Evolutionary conservation across 2,797 vertebrate genomes (phyloP).

Genomic region (Apogon talboti): DNA sequence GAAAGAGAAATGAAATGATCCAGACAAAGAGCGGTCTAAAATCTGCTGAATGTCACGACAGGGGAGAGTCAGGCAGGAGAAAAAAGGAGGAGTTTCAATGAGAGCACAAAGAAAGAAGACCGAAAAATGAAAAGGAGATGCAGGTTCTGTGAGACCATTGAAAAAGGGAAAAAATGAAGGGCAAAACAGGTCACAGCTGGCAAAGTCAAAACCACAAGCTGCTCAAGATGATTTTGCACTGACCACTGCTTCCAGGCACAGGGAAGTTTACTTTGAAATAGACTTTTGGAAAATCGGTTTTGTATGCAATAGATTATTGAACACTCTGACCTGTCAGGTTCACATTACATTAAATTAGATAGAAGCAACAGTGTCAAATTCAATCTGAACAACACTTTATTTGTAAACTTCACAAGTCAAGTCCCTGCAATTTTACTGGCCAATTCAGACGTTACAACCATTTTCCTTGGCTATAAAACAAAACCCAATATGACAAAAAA

Average conservation of each 20-base stretch:
- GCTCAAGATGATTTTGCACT: constrained; percentile 58
- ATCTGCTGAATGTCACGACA: neutral
- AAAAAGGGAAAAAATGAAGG: constrained; percentile 20
- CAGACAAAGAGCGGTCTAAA: constrained; percentile 18
- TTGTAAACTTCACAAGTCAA: constrained; percentile 18
- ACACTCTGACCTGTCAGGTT: constrained; percentile 18
- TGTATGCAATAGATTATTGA: constrained; percentile 31
- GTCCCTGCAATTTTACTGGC: constrained; percentile 1
- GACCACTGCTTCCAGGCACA: constrained; percentile 3
- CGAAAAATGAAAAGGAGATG: constrained; percentile 5
- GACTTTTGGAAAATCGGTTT: constrained; percentile 26
- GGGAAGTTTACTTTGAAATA: constrained; percentile 8
- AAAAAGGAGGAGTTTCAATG: constrained; percentile 10
- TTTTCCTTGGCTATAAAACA: constrained; percentile 39
- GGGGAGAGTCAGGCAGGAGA: neutral
- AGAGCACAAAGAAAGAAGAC: neutral
- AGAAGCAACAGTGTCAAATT: constrained; percentile 28
- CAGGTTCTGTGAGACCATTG: constrained; percentile 24
- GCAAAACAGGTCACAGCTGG: constrained; percentile 44
- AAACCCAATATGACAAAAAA: constrained; percentile 24
- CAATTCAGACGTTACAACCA: constrained; percentile 18
- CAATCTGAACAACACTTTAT: constrained; percentile 33
- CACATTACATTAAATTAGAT: constrained; percentile 6
- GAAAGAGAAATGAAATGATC: constrained; percentile 7
- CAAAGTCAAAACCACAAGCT: constrained; percentile 55